A percentile compares a stretch with the other conserved stretches of the same genome.
Conservation (phyloP, 1,140 invertebrate genomes). For the Frieseomelitta varia region DNA sequence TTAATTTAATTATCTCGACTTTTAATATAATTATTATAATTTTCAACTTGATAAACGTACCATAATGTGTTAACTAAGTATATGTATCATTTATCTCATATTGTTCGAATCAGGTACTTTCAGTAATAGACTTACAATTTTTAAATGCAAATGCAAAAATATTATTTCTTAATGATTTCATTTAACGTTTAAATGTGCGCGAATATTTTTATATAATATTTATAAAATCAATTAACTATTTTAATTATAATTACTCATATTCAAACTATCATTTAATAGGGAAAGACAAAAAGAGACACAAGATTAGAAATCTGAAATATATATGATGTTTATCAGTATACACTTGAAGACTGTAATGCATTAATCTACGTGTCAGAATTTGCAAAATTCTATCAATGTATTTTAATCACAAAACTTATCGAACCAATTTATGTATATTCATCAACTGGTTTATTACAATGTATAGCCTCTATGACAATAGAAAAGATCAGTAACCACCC, state of each 20-base stretch:
- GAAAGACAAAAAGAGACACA: constrained; percentile 45
- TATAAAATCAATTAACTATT: constrained; percentile 8
- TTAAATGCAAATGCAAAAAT: constrained; percentile 36
- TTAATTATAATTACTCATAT: not conserved
- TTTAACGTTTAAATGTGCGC: not conserved
- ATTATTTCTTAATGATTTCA: not conserved
- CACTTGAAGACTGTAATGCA: constrained; percentile 37
- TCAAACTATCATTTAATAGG: constrained; percentile 12
- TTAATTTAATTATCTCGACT: not conserved
- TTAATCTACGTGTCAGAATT: constrained; percentile 30
- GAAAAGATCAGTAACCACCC: constrained; percentile 36
- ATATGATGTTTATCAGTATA: constrained; percentile 52
- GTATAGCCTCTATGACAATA: constrained; percentile 43
- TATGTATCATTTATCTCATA: not conserved
- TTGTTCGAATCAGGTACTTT: constrained; percentile 29
- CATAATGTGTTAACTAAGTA: constrained; percentile 10
- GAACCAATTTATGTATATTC: constrained; percentile 30
- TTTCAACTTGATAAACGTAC: not conserved
- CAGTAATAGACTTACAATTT: not conserved
- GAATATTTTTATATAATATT: not conserved
- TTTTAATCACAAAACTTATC: constrained; percentile 34
- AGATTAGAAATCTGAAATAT: constrained; percentile 59
- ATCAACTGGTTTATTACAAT: constrained; percentile 43
- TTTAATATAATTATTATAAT: not conserved
- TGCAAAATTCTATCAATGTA: constrained; percentile 44